These are phyloP conservation scores for Pelmatolapia mariae DNA, from an alignment of 2,113 vertebrate genomes.

Conservation along the genomic window DNA sequence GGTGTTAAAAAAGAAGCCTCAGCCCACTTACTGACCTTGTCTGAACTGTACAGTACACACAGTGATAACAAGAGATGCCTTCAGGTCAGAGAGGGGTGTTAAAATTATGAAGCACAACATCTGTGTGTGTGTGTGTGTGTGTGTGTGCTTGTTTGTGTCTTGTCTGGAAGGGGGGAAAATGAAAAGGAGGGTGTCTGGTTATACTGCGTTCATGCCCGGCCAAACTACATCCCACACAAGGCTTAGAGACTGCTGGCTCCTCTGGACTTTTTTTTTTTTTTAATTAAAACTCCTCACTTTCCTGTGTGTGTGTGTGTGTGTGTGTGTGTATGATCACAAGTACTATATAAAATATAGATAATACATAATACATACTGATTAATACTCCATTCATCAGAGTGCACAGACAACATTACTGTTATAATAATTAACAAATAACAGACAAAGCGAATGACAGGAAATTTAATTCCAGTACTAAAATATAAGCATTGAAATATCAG, in stretches of 20 bases:
- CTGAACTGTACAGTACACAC: constrained; percentile 33
- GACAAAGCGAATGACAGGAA: neutral
- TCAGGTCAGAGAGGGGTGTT: constrained; percentile 35
- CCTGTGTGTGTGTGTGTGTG: neutral
- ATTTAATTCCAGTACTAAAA: neutral
- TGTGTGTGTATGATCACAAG: neutral
- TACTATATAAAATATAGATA: neutral
- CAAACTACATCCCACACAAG: constrained; percentile 65
- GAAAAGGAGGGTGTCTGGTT: constrained; percentile 58
- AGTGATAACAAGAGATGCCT: constrained; percentile 16
- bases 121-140: constrained; percentile 5
- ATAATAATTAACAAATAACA: neutral
- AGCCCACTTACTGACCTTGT: constrained; percentile 50
- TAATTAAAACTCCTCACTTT: constrained; percentile 54
- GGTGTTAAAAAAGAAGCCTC: constrained; percentile 42
- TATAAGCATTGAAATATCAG: neutral
- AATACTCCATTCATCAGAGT: neutral
- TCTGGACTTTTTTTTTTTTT: constrained; percentile 34
- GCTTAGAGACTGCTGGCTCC: constrained; percentile 50
- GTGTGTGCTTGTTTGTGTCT: neutral
- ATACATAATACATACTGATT: neutral
- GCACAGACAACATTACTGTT: neutral
- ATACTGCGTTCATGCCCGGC: constrained; percentile 32
- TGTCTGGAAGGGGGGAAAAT: constrained; percentile 46
- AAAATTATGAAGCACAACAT: constrained; percentile 33